Evolutionary conservation across 2,888 invertebrate genomes (phyloP).

Genomic region (Andricus quercusramuli): DNA sequence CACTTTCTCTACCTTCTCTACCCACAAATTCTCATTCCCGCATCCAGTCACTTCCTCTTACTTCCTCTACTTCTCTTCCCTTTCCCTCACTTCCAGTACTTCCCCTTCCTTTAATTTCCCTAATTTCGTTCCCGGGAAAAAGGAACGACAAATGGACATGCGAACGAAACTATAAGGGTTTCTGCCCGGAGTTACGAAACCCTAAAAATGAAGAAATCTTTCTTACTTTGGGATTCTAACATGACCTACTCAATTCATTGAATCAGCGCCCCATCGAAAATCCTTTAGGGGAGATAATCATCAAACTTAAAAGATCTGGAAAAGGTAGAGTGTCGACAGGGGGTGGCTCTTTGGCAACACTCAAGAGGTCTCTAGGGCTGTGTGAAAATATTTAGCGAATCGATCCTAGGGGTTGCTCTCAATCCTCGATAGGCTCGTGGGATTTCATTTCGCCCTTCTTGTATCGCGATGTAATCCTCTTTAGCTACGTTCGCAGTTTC

Average conservation of each 20-base stretch:
- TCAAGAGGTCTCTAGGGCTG: slow-evolving; percentile 30
- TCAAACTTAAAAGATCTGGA: slow-evolving; percentile 5
- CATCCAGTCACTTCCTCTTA: too few relatives aligned
- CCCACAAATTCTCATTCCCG: too few relatives aligned
- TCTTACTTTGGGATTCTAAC: not conserved
- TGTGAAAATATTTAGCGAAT: slow-evolving; percentile 41
- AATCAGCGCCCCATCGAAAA: slow-evolving; percentile 1
- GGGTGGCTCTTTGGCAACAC: not conserved
- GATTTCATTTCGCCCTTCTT: slow-evolving; percentile 33
- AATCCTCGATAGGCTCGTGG: slow-evolving; percentile 29
- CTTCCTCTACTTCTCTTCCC: too few relatives aligned
- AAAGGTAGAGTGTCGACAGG: not conserved
- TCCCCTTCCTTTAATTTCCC: too few relatives aligned
- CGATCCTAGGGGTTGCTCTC: slow-evolving; percentile 32
- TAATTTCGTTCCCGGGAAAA: too few relatives aligned
- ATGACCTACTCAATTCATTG: not conserved
- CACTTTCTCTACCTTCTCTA: too few relatives aligned
- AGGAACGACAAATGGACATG: too few relatives aligned
- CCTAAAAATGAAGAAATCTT: not conserved
- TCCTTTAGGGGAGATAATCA: not conserved
- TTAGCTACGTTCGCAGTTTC: slow-evolving; percentile 36
- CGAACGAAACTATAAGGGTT: too few relatives aligned
- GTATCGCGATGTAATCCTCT: slow-evolving; percentile 35
- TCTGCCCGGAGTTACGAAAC: too few relatives aligned
- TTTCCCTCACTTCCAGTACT: too few relatives aligned